phyloP scores from a whole-genome alignment of 2,113 vertebrate species.

The Eublepharis macularius region DNA sequence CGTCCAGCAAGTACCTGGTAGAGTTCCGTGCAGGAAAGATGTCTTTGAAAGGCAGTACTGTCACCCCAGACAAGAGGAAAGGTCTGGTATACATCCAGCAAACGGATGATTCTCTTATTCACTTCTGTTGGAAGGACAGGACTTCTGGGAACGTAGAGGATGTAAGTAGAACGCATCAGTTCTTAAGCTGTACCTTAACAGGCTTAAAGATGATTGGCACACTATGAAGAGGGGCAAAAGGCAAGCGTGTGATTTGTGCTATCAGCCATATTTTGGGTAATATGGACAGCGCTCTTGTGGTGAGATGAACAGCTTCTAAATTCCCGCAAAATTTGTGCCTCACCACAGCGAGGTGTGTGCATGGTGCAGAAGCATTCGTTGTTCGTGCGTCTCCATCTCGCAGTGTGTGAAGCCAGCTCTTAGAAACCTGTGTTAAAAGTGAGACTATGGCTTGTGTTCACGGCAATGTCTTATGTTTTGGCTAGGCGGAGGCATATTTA shows the following conservation, averaged over 20 bases:
- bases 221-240: neutral
- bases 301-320: neutral
- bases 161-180: slow-evolving; percentile 73
- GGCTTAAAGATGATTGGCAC: too few species aligned
- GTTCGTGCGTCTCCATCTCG: neutral
- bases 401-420: neutral
- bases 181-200: neutral
- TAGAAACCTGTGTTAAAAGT: neutral
- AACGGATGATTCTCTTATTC: slow-evolving; percentile 95
- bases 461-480: neutral
- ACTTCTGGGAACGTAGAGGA: slow-evolving; percentile 92
- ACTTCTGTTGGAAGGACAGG: slow-evolving; percentile 98
- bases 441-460: neutral
- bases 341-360: too few species aligned
- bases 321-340: neutral
- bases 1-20: slow-evolving; percentile 94
- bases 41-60: slow-evolving; percentile 93
- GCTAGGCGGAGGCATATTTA: neutral
- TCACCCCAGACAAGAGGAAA: slow-evolving; percentile 96
- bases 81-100: slow-evolving; percentile 97
- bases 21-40: slow-evolving; percentile 97
- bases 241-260: neutral
- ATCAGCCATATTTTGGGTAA: neutral
- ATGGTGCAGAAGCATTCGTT: neutral
- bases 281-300: neutral